Evolutionary conservation across 2,113 vertebrate species (phyloP).

Genomic region (Halichoeres trimaculatus): DNA sequence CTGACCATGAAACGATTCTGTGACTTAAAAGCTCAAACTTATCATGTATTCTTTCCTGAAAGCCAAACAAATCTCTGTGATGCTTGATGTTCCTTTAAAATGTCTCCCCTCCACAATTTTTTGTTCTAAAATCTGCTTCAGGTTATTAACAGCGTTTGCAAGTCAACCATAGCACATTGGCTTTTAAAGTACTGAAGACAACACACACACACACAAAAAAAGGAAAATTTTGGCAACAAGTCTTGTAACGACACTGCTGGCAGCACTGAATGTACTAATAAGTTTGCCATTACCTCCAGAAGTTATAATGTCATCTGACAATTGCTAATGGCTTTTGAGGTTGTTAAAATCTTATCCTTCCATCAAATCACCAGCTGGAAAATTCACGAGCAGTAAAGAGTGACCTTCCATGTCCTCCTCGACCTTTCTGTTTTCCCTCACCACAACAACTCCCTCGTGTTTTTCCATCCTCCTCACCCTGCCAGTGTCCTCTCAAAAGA

Average conservation of each 20-base stretch:
- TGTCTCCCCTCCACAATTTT: too few species aligned
- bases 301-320: background rate
- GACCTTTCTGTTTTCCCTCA: slow-evolving; percentile 20
- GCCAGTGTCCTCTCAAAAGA: slow-evolving; percentile 30
- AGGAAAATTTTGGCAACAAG: too few species aligned
- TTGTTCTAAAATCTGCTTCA: too few species aligned
- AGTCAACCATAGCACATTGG: too few species aligned
- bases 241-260: too few species aligned
- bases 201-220: too few species aligned
- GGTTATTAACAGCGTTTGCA: too few species aligned
- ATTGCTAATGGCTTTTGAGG: background rate
- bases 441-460: slow-evolving; percentile 6
- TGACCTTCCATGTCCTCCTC: slow-evolving; percentile 27
- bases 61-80: background rate
- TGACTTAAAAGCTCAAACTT: background rate
- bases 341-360: background rate
- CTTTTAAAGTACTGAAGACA: too few species aligned
- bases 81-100: too few species aligned
- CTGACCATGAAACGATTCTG: background rate
- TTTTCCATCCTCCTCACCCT: slow-evolving; percentile 32
- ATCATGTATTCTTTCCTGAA: background rate
- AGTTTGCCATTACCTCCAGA: background rate
- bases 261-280: too few species aligned
- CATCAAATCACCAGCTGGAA: background rate
- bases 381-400: background rate